These are phyloP conservation scores for Podilymbus podiceps DNA, from an alignment of 2,113 vertebrate species.

Conservation along the genomic window DNA sequence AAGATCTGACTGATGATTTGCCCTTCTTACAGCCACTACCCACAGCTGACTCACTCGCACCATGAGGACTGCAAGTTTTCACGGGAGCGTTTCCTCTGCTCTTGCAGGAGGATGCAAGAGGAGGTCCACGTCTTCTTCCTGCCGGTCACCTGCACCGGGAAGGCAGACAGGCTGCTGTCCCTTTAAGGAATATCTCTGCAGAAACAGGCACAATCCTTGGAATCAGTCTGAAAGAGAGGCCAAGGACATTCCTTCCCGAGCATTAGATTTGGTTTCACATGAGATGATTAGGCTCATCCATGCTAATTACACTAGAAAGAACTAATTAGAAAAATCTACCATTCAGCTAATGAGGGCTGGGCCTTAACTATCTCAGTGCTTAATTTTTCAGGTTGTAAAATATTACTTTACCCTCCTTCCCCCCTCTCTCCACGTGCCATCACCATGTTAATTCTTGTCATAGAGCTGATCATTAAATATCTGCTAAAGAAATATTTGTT, in stretches of 20 bases:
- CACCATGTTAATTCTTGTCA: constrained; percentile 60
- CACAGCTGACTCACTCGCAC: not conserved
- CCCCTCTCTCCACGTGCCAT: constrained; percentile 15
- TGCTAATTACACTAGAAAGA: constrained; percentile 95
- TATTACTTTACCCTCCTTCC: constrained; percentile 60
- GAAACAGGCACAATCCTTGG: constrained; percentile 66
- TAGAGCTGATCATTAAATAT: constrained; percentile 61
- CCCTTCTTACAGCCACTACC: not conserved
- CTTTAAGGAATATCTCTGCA: constrained; percentile 54
- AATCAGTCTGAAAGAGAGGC: constrained; percentile 86
- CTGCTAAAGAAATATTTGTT: constrained; percentile 40
- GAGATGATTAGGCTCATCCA: constrained; percentile 94
- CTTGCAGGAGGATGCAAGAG: not conserved
- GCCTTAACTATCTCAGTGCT: constrained; percentile 85
- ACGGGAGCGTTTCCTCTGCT: not conserved
- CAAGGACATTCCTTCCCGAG: constrained; percentile 91
- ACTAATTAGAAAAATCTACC: constrained; percentile 97
- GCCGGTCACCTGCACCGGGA: not conserved
- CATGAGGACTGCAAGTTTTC: not conserved
- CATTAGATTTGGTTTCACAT: constrained; percentile 95
- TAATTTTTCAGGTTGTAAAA: constrained; percentile 82
- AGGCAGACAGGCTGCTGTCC: not conserved
- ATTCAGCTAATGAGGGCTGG: constrained; percentile 95
- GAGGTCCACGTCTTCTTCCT: not conserved
- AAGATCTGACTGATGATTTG: not conserved